Evolutionary conservation across 2,888 invertebrate genomes (phyloP), one percentile per base, ranked within the genome.

Genomic region (Agrochola litura): DNA sequence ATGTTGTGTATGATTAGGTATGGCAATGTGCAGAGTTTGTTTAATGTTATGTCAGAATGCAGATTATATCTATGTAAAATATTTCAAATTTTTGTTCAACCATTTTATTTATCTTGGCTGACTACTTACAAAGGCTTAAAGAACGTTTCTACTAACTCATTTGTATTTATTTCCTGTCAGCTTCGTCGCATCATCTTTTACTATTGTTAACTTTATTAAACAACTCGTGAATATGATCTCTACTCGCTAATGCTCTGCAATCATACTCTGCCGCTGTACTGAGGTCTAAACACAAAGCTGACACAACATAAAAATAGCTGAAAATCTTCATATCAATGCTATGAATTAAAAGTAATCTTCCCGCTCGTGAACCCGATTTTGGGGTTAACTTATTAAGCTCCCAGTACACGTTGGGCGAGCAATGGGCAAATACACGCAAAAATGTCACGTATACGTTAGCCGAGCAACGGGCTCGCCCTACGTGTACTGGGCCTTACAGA

Each of bases 331-430:
- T 25, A 46, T 2, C 1, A 67, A 41, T 14, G 9, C 30, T 49
- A 9, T 14, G 14, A 25, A 19, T 30, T 12, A 19, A 2, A 66
- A 41, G 52, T 85, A 60, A 64, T 76, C 56, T 58, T 14, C 4
- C 41, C 22, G 82, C 46, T 30, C 37, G 49, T 78, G 46, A 64
- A 63, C 37, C n/a, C 16, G 41, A 56, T 73, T 81, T 56, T 19
- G n/a, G 54, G 56, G 22, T 67, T 63, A 54, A 58, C 14, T 64
- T 69, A 81, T 80, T 73, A 84, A 37, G 37, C 37, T 37, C 37
- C 30, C 37, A 37, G 37, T 37, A 37, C 37, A 37, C 5, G 37
- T 37, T 37, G 37, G 0, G 37, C 37, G 37, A 37, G 37, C 37
- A 1, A 37, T 4, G 4, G 37, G 37, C 30, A 30, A 30, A 30